A percentile compares a stretch with the other conserved stretches of the same genome.
Evolutionary conservation across 1,140 invertebrate genomes (phyloP).

Genomic region (Onthophagus taurus): DNA sequence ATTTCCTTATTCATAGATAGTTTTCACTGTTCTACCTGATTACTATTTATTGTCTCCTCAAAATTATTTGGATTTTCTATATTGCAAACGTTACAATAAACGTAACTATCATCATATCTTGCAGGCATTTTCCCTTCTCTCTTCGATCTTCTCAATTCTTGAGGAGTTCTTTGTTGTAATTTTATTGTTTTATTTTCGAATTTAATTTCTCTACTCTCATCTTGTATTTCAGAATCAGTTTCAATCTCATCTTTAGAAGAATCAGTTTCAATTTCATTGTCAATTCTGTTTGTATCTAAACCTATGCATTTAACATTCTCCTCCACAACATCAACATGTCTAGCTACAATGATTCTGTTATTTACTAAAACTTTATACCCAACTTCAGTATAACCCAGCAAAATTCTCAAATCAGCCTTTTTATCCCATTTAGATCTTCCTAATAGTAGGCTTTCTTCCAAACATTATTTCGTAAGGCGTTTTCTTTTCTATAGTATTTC

Average conservation of each 20-base stretch:
- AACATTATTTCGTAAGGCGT: constrained; percentile 22
- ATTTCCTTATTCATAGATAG: no score
- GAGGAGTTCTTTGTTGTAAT: no score
- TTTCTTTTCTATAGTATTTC: constrained; percentile 6
- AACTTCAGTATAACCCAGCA: constrained; percentile 23
- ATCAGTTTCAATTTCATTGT: constrained; percentile 1
- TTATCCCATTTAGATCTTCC: constrained; percentile 6
- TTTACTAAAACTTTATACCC: constrained; percentile 22
- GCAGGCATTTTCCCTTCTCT: no score
- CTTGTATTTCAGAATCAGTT: no score
- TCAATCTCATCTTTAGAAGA: background rate
- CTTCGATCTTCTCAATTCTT: no score
- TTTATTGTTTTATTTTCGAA: background rate
- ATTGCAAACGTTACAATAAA: background rate
- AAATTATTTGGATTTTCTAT: background rate
- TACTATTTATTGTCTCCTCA: constrained; percentile 12
- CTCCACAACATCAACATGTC: constrained; percentile 13
- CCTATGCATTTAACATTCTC: constrained; percentile 3
- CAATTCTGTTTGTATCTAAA: background rate
- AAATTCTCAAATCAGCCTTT: constrained; percentile 9
- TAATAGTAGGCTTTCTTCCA: constrained; percentile 17
- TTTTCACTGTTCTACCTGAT: no score
- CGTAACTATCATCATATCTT: no score
- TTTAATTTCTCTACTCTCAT: constrained; percentile 1
- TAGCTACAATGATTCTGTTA: constrained; percentile 6